Conservation (phyloP, 2,113 vertebrate genomes). For the Colius striatus region DNA sequence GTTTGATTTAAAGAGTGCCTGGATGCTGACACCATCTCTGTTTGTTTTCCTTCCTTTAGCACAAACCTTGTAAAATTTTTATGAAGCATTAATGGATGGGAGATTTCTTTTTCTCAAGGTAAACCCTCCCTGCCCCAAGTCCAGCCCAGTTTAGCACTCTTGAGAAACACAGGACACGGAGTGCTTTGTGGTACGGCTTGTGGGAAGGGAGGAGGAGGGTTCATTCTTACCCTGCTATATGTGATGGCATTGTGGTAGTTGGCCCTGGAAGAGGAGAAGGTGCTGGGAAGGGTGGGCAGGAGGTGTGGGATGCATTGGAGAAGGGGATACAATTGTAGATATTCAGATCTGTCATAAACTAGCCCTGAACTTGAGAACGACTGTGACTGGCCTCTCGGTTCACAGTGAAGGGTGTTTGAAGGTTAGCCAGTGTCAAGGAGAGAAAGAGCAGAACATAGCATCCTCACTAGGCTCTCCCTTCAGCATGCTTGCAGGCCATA, state of each 20-base stretch:
- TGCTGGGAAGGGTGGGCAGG: neutral
- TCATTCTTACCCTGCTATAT: neutral
- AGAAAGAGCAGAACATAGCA: neutral
- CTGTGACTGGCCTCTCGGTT: neutral
- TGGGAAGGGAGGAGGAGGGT: neutral
- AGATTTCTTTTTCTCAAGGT: constrained; percentile 65
- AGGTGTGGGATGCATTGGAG: neutral
- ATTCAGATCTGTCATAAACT: neutral
- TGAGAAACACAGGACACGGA: neutral
- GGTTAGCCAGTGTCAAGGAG: neutral
- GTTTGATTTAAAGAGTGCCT: constrained; percentile 76
- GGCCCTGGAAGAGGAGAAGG: neutral
- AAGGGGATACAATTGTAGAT: neutral
- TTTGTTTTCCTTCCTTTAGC: constrained; percentile 80
- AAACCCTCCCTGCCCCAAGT: constrained; percentile 23
- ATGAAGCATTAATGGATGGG: constrained; percentile 81
- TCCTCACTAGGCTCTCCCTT: neutral
- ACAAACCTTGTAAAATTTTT: constrained; percentile 80
- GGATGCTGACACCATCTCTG: constrained; percentile 71
- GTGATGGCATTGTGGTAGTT: neutral
- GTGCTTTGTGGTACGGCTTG: neutral
- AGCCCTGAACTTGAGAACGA: neutral
- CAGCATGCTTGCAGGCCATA: neutral
- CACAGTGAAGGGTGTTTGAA: neutral
- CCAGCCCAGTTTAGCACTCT: constrained; percentile 32